Percentiles rank a stretch among this genome's conserved stretches.
Conservation (phyloP, 2,113 vertebrate genomes). For the Rhinopomastus cyanomelas region DNA sequence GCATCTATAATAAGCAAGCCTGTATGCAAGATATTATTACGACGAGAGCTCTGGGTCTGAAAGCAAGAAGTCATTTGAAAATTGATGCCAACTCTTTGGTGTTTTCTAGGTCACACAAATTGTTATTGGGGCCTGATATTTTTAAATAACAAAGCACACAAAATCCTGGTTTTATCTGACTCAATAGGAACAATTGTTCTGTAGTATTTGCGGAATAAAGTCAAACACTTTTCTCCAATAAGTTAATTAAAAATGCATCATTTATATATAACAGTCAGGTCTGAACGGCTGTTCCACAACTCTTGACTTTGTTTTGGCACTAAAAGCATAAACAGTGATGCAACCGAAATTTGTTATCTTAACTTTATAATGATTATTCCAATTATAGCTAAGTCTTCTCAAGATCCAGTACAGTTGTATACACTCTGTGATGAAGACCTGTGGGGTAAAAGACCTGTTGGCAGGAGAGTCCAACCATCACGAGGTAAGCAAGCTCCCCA, state of each 20-base stretch:
- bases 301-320: background rate
- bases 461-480: background rate
- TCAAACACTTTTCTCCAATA: background rate
- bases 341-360: background rate
- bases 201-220: slow-evolving; percentile 5
- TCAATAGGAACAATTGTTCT: slow-evolving; percentile 32
- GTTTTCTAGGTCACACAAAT: slow-evolving; percentile 61
- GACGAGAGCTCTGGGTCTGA: slow-evolving; percentile 35
- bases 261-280: background rate
- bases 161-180: slow-evolving; percentile 33
- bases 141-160: slow-evolving; percentile 26
- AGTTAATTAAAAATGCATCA: background rate
- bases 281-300: background rate
- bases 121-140: slow-evolving; percentile 19
- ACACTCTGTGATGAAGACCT: background rate
- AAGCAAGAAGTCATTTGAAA: slow-evolving; percentile 53
- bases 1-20: slow-evolving; percentile 62
- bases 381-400: background rate
- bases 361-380: background rate
- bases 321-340: background rate
- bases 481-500: background rate
- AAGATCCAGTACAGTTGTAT: background rate
- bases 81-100: slow-evolving; percentile 33
- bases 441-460: background rate
- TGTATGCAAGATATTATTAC: slow-evolving; percentile 49